These are phyloP conservation scores for Solea solea DNA, from an alignment of 2,113 vertebrate species.

Conservation along the genomic window DNA sequence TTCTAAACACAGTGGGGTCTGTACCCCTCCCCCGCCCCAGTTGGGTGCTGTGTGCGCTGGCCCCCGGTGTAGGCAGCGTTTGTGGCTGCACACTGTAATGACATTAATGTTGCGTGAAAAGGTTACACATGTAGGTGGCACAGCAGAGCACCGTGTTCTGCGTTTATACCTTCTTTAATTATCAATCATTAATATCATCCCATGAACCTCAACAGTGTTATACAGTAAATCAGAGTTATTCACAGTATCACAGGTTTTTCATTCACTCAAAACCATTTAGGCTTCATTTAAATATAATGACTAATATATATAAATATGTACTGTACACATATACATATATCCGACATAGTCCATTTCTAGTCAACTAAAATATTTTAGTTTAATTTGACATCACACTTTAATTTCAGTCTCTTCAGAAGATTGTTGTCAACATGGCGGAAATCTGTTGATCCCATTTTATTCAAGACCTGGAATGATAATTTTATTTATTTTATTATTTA, in stretches of 20 bases:
- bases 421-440: no score
- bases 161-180: background rate
- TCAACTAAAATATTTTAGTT: no score
- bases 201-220: constrained; percentile 37
- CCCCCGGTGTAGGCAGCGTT: constrained; percentile 39
- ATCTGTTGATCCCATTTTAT: no score
- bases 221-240: constrained; percentile 11
- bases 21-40: constrained; percentile 29
- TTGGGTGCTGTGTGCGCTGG: constrained; percentile 46
- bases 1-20: constrained; percentile 50
- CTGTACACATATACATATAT: no score
- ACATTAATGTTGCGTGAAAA: constrained; percentile 74
- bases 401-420: no score
- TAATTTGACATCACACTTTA: no score
- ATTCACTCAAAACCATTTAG: background rate
- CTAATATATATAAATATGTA: no score
- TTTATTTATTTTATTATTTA: no score
- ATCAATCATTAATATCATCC: constrained; percentile 32
- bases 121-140: constrained; percentile 42
- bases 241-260: background rate
- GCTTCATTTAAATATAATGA: no score
- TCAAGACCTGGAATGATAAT: no score
- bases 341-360: no score
- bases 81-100: constrained; percentile 32
- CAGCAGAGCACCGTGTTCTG: constrained; percentile 27